phyloP scores from a whole-genome alignment of 2,888 invertebrate genomes.

The Parapristionchus giblindavisi region DNA sequence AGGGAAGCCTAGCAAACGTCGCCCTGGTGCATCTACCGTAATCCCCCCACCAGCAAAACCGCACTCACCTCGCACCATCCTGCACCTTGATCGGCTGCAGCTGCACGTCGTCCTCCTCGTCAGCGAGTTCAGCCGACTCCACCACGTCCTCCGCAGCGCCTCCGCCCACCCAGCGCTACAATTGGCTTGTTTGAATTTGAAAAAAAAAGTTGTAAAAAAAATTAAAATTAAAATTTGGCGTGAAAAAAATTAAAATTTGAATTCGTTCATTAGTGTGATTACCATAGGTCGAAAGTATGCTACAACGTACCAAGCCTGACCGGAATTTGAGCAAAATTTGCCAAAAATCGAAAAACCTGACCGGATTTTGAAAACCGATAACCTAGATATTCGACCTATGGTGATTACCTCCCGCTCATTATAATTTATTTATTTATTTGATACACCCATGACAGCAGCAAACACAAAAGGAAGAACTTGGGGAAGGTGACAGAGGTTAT shows the following conservation, averaged over 20 bases:
- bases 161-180: constrained; percentile 52
- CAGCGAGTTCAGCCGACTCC: constrained; percentile 53
- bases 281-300: no score
- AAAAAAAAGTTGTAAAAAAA: neutral
- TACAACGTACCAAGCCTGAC: no score
- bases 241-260: neutral
- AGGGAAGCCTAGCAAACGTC: no score
- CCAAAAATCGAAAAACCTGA: no score
- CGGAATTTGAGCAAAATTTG: no score
- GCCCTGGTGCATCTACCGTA: neutral
- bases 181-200: neutral
- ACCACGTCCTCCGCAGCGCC: constrained; percentile 45
- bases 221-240: neutral
- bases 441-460: no score
- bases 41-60: neutral
- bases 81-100: constrained; percentile 27
- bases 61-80: constrained; percentile 21
- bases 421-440: no score
- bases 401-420: no score
- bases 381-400: no score
- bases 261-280: neutral
- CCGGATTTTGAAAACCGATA: no score
- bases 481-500: no score
- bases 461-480: no score
- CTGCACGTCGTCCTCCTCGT: neutral